Evolutionary conservation across 2,113 vertebrate species (phyloP).

Genomic region (Budorcas taxicolor): DNA sequence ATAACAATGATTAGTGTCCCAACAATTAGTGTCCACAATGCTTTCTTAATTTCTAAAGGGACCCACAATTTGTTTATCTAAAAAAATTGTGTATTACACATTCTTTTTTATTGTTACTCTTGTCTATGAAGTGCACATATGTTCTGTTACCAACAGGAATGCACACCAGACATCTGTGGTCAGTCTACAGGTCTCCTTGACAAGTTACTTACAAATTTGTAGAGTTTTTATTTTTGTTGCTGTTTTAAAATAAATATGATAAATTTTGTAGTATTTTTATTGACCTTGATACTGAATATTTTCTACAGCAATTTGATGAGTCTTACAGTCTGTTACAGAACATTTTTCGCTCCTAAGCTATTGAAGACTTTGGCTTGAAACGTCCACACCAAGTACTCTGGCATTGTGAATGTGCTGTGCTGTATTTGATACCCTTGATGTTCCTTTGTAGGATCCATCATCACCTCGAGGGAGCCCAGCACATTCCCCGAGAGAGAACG

Average conservation of each 20-base stretch:
- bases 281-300: not conserved
- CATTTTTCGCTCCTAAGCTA: not conserved
- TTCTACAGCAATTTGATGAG: not conserved
- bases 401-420: not conserved
- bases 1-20: not conserved
- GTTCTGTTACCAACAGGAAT: not conserved
- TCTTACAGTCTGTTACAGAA: not conserved
- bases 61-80: not conserved
- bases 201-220: not conserved
- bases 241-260: conserved; percentile 9
- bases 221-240: not conserved
- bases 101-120: not conserved
- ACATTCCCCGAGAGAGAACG: conserved; percentile 96
- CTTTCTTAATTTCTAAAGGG: not conserved
- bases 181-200: not conserved
- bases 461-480: conserved; percentile 95
- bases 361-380: conserved; percentile 4
- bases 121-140: not conserved
- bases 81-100: not conserved
- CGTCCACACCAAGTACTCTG: not conserved
- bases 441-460: conserved; percentile 89
- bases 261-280: not conserved
- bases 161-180: not conserved
- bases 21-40: not conserved
- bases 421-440: not conserved